Evolutionary conservation across 2,888 invertebrate species (phyloP).

Genomic region (Tiliacea aurago): DNA sequence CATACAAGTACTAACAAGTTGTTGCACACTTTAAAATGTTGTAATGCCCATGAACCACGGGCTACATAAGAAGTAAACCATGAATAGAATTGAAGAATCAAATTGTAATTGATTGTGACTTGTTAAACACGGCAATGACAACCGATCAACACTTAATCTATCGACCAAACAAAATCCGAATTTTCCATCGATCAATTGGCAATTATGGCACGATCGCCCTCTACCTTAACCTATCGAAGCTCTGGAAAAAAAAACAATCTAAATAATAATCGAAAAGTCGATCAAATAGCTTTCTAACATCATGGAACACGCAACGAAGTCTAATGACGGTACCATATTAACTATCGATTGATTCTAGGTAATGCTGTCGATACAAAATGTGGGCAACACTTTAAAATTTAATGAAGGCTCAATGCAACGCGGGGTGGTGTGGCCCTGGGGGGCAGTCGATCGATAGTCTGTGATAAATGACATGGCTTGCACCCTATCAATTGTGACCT

Average conservation of each 20-base stretch:
- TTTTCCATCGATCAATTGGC: background rate
- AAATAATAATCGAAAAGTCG: constrained; percentile 5
- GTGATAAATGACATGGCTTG: constrained; percentile 14
- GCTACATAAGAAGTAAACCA: background rate
- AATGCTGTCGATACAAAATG: constrained; percentile 7
- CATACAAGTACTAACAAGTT: background rate
- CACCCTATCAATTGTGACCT: background rate
- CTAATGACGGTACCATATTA: constrained; percentile 9
- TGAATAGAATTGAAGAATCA: background rate
- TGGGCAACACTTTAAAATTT: constrained; percentile 32
- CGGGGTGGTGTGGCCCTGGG: background rate
- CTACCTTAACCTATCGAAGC: background rate
- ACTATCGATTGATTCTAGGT: constrained; percentile 46
- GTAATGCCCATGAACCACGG: background rate
- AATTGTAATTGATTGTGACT: background rate
- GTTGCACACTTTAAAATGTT: background rate
- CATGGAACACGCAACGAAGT: constrained; percentile 25
- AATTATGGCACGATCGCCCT: background rate
- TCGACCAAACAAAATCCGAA: background rate
- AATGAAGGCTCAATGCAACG: constrained; percentile 17
- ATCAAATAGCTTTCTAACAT: constrained; percentile 19
- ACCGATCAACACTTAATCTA: background rate
- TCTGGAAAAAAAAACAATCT: constrained; percentile 6
- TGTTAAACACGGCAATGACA: background rate
- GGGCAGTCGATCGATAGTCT: constrained; percentile 8